These are phyloP conservation scores for Myotis findleyi DNA, from an alignment of 2,797 vertebrate species.

Conservation along the genomic window DNA sequence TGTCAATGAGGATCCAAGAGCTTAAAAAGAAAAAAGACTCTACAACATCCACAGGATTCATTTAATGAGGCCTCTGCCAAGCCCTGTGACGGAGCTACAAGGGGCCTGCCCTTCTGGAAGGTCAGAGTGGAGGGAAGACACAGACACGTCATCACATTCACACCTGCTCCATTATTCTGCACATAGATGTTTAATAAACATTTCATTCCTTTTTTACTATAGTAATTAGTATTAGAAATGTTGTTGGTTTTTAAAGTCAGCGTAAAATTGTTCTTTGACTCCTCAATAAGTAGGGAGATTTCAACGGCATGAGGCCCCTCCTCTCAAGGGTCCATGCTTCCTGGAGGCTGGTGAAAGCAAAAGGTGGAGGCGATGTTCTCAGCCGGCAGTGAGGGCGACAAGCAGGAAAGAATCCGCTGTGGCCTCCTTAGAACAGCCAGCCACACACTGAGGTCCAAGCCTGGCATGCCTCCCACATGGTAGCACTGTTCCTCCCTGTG, in stretches of 20 bases:
- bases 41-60: neutral
- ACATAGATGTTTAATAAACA: neutral
- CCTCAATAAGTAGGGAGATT: neutral
- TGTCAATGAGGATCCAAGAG: neutral
- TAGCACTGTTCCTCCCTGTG: neutral
- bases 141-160: fast-evolving
- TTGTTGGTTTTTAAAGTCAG: neutral
- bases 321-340: neutral
- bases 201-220: neutral
- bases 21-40: neutral
- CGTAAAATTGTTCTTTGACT: neutral
- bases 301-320: neutral
- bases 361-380: neutral
- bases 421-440: neutral
- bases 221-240: neutral
- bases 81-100: too few relatives aligned
- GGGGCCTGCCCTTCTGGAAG: neutral
- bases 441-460: neutral
- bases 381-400: neutral
- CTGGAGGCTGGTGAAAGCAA: neutral
- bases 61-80: neutral
- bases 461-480: fast-evolving
- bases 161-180: neutral
- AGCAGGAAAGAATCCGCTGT: neutral
- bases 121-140: neutral